phyloP scores from a whole-genome alignment of 2,797 vertebrate species.

The Cuniculus paca region DNA sequence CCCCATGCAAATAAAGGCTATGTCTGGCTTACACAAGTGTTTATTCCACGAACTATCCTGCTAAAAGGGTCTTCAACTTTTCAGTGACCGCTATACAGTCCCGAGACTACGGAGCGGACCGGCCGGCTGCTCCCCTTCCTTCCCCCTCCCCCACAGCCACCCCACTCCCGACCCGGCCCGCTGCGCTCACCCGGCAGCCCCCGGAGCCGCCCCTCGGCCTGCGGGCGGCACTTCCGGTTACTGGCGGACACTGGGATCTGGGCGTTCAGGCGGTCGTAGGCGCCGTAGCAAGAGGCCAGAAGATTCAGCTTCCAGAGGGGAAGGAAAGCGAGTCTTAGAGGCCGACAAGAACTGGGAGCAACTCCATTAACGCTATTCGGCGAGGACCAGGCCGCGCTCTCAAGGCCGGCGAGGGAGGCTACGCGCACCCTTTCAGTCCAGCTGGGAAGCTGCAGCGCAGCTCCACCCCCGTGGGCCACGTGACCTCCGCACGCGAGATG shows the following conservation, averaged over 20 bases:
- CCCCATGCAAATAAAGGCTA: not conserved
- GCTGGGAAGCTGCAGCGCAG: slow-evolving; percentile 8
- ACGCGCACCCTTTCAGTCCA: not conserved
- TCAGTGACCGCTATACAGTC: not conserved
- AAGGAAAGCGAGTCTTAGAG: not conserved
- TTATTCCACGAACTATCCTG: not conserved
- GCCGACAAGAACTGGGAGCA: not conserved
- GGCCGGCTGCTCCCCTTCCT: not conserved
- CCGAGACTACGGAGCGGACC: not conserved
- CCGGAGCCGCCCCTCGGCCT: slow-evolving; percentile 64
- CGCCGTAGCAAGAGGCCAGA: not conserved
- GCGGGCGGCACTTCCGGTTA: slow-evolving; percentile 77
- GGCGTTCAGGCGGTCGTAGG: slow-evolving; percentile 5
- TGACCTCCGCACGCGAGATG: not conserved
- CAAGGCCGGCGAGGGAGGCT: not conserved
- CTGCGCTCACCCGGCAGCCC: slow-evolving; percentile 51
- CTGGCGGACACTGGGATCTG: slow-evolving; percentile 17
- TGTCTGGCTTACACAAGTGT: not conserved
- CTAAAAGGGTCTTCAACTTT: slow-evolving; percentile 63
- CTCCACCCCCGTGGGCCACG: slow-evolving; percentile 58
- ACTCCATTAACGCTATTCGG: not conserved
- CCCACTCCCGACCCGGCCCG: not conserved
- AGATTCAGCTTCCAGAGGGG: not conserved
- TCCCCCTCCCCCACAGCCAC: not conserved
- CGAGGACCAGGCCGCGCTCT: not conserved